A percentile compares a stretch with the other conserved stretches of the same genome.
Conservation (phyloP, 2,888 invertebrate species). For the Spisula solida region DNA sequence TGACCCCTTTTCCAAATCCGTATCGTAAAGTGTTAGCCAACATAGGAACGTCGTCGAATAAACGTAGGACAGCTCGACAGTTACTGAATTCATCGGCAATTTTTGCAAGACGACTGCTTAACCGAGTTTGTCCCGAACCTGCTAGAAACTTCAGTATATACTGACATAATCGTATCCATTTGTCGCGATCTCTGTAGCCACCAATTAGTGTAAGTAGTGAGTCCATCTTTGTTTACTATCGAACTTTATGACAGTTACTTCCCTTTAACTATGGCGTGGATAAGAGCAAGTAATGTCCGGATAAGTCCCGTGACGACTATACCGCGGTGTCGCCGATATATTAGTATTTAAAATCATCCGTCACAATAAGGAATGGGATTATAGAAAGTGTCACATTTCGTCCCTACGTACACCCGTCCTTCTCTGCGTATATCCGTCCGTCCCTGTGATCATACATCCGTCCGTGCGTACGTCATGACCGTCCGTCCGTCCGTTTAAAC, state of each 20-base stretch:
- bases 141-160: constrained; percentile 92
- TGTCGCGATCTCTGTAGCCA: constrained; percentile 95
- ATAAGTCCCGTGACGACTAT: too few relatives aligned
- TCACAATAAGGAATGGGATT: too few relatives aligned
- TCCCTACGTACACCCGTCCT: too few relatives aligned
- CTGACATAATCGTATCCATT: constrained; percentile 93
- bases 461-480: too few relatives aligned
- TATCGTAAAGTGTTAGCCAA: constrained; percentile 92
- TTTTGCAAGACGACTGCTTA: constrained; percentile 70
- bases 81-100: constrained; percentile 78
- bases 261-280: background rate
- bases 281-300: background rate
- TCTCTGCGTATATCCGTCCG: too few relatives aligned
- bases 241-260: constrained; percentile 13
- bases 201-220: constrained; percentile 88
- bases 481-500: too few relatives aligned
- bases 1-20: constrained; percentile 90
- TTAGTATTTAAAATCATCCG: too few relatives aligned
- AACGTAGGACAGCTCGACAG: constrained; percentile 91
- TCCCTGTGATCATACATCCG: too few relatives aligned
- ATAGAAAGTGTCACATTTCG: too few relatives aligned
- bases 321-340: too few relatives aligned
- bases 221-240: constrained; percentile 66
- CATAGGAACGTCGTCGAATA: constrained; percentile 95
- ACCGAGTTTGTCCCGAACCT: constrained; percentile 71